Percentiles rank a stretch among this genome's conserved stretches.
phyloP scores from a whole-genome alignment of 53 echinoderm and acorn worm genomes.

The Astropecten irregularis region DNA sequence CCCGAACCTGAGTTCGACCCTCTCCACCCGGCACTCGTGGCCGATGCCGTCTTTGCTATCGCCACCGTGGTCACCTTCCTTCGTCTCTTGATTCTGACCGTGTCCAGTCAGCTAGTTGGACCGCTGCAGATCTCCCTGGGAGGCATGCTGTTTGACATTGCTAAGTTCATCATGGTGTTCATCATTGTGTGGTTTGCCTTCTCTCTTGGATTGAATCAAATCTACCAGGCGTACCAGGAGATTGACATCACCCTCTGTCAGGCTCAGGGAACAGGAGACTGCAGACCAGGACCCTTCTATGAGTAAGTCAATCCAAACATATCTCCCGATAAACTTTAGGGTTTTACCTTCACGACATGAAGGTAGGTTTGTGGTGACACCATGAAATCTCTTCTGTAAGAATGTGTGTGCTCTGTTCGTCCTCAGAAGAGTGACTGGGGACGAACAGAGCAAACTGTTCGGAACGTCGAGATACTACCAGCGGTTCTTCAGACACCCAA shows the following conservation, averaged over 20 bases:
- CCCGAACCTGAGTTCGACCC: conserved; percentile 41
- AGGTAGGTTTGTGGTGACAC: no score
- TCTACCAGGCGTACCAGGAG: conserved; percentile 83
- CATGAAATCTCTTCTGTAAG: no score
- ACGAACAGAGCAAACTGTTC: no score
- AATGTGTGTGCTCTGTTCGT: no score
- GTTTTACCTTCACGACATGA: no score
- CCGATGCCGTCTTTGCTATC: conserved; percentile 80
- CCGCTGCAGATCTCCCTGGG: conserved; percentile 94
- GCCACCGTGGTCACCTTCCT: conserved; percentile 90
- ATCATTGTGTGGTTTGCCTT: conserved; percentile 98
- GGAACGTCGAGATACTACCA: no score
- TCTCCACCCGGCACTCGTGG: conserved; percentile 73
- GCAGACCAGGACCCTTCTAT: conserved; percentile 76
- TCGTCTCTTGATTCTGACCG: conserved; percentile 74
- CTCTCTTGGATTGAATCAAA: conserved; percentile 88
- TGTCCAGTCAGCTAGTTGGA: conserved; percentile 88
- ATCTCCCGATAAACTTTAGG: no score
- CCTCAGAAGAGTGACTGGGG: no score
- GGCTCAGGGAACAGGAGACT: conserved; percentile 17
- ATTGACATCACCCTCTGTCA: conserved; percentile 60
- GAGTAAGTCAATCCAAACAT: conserved; percentile 81
- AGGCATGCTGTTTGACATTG: conserved; percentile 90
- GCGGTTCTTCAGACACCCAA: no score
- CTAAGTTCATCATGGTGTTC: conserved; percentile 92